Evolutionary conservation across 2,113 vertebrate genomes (phyloP), one percentile per base, ranked within the genome.

Genomic region (Picathartes gymnocephalus): DNA sequence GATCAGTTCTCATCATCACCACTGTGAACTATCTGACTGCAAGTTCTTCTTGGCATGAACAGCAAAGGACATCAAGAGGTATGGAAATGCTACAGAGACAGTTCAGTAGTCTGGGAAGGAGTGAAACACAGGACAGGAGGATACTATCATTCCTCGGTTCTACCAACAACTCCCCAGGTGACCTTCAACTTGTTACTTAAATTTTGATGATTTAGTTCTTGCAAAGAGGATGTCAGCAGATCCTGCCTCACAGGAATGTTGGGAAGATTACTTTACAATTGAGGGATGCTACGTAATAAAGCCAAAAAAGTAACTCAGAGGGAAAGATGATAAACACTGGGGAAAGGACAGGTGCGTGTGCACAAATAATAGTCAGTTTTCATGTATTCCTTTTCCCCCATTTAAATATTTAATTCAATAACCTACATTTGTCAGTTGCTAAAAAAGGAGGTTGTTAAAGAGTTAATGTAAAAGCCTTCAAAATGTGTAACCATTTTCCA

Each of bases 361-460:
- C 61, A 74, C 37, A 62, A 81, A 68, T 9, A 1, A 30, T 9
- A 58, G 13, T 7, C 37, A 80, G 21, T 74, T 78, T 61, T 28
- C 40, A 86, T 30, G 25, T 44, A 62, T 61, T 70, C 25, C 40
- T 28, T 33, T 18, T 40, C 28, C 9, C 24, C 2, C 69, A 23
- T 57, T 81, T 77, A 78, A 90, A 86, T 86, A 86, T 66, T 92
- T 69, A 78, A 91, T 88, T 93, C 50, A 91, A 45, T 68, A 95
- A 87, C 50, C 76, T 74, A 44, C 3, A 64, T 64, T 80, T 37
- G 23, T 57, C 71, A 69, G 53, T 21, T 95, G 33, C 62, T 90
- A 61, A 88, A 92, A 96, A 90, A 78, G 25, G 23, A 81, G 21
- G 21, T 80, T 72, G 48, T 72, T 92, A 45, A 94, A 93, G 79